These are phyloP conservation scores for Aphidius colemani DNA, from an alignment of 2,888 invertebrate species.

Conservation along the genomic window DNA sequence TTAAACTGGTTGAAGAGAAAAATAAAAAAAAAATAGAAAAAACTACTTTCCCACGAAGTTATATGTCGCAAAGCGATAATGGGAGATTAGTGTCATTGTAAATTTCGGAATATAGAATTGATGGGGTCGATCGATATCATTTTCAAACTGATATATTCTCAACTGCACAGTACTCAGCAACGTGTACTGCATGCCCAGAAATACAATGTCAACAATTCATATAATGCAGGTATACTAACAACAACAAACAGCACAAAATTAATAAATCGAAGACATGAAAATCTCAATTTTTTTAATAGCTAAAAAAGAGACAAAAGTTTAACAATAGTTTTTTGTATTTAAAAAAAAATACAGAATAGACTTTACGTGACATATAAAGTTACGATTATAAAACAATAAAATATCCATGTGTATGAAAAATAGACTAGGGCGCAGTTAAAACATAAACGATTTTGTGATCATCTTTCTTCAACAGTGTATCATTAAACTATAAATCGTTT, in stretches of 20 bases:
- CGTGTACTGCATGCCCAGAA: not conserved
- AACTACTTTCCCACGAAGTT: not conserved
- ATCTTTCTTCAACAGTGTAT: slow-evolving; percentile 37
- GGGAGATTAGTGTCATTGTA: not conserved
- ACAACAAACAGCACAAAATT: too few relatives aligned
- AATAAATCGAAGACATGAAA: too few relatives aligned
- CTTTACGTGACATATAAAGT: slow-evolving; percentile 29
- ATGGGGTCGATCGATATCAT: not conserved
- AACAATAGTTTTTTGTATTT: too few relatives aligned
- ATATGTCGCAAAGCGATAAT: not conserved
- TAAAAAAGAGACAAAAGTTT: too few relatives aligned
- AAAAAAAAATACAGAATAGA: not conserved
- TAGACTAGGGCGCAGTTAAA: slow-evolving; percentile 27
- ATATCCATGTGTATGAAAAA: slow-evolving; percentile 31
- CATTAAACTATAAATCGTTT: slow-evolving; percentile 46
- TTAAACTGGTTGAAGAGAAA: too few relatives aligned
- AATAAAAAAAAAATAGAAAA: not conserved
- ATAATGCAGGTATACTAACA: not conserved
- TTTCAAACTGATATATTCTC: not conserved
- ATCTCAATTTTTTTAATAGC: too few relatives aligned
- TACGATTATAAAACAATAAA: slow-evolving; percentile 37
- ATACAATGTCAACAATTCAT: not conserved
- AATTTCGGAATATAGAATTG: not conserved
- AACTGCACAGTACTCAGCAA: not conserved
- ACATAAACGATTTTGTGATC: slow-evolving; percentile 36